Percentiles rank a stretch among this genome's conserved stretches.
Evolutionary conservation across 92 coral and sea anemone species (phyloP).

Genomic region (Bergia sp.): DNA sequence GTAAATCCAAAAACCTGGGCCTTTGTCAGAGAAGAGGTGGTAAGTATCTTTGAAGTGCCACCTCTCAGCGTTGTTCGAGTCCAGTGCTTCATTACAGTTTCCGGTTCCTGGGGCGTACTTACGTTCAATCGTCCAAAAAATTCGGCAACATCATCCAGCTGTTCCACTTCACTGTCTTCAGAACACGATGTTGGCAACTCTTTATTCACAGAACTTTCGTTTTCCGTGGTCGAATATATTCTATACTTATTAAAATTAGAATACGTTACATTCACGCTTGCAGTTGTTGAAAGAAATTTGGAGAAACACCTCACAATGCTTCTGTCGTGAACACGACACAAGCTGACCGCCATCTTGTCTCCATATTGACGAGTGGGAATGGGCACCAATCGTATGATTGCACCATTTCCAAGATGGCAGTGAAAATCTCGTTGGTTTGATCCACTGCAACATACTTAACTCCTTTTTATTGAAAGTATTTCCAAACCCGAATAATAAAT

Average conservation of each 20-base stretch:
- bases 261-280: not conserved
- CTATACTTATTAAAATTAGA: constrained; percentile 2
- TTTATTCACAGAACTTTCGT: not conserved
- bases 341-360: constrained; percentile 52
- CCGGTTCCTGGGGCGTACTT: constrained; percentile 16
- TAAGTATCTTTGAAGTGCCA: constrained; percentile 55
- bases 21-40: constrained; percentile 51
- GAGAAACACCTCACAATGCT: constrained; percentile 13
- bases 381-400: constrained; percentile 29
- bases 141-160: constrained; percentile 23
- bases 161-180: not conserved
- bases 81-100: constrained; percentile 49
- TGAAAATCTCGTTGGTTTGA: not conserved
- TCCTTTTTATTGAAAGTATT: not conserved
- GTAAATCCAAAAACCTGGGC: constrained; percentile 83
- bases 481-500: not conserved
- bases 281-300: not conserved
- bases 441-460: not conserved
- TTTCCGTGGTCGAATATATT: not conserved
- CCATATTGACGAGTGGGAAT: not conserved
- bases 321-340: not conserved
- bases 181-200: not conserved
- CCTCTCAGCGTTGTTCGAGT: constrained; percentile 49
- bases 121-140: constrained; percentile 1
- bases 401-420: constrained; percentile 70